A percentile compares a stretch with the other conserved stretches of the same genome.
These are phyloP conservation scores for Drymonia ruficornis DNA, from an alignment of 2,888 invertebrate species.

Conservation along the genomic window DNA sequence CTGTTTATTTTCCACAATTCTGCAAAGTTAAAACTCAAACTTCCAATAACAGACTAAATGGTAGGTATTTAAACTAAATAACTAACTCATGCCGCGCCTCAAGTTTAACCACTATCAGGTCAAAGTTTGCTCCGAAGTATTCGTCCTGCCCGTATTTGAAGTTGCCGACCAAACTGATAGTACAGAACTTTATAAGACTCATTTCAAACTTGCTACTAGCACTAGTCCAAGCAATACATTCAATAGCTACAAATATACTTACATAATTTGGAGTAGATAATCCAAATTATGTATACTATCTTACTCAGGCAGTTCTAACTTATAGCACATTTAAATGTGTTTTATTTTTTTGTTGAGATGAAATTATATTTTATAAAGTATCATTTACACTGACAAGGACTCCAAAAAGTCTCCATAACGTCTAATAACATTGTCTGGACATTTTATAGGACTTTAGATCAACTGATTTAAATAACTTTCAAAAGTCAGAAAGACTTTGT, in stretches of 20 bases:
- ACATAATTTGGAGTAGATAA: neutral
- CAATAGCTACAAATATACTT: neutral
- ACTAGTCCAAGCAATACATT: neutral
- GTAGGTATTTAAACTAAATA: neutral
- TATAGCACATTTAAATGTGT: no score
- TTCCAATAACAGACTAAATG: neutral
- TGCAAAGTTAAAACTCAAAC: neutral
- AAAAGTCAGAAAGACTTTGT: neutral
- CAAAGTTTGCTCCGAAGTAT: conserved; percentile 27
- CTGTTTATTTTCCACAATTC: neutral
- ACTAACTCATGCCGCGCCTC: neutral
- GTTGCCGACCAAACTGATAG: conserved; percentile 16
- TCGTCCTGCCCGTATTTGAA: conserved; percentile 24
- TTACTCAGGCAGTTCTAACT: no score
- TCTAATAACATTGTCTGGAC: neutral
- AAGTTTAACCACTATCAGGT: conserved; percentile 24
- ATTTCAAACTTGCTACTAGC: conserved; percentile 13
- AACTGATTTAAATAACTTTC: neutral
- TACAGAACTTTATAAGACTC: conserved; percentile 21
- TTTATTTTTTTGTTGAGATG: no score
- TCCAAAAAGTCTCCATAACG: neutral
- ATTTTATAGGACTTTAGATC: neutral
- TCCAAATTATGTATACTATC: no score
- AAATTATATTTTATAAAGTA: no score
- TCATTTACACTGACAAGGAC: no score